phyloP scores from a whole-genome alignment of 2,113 vertebrate genomes.

The Alces alces region DNA sequence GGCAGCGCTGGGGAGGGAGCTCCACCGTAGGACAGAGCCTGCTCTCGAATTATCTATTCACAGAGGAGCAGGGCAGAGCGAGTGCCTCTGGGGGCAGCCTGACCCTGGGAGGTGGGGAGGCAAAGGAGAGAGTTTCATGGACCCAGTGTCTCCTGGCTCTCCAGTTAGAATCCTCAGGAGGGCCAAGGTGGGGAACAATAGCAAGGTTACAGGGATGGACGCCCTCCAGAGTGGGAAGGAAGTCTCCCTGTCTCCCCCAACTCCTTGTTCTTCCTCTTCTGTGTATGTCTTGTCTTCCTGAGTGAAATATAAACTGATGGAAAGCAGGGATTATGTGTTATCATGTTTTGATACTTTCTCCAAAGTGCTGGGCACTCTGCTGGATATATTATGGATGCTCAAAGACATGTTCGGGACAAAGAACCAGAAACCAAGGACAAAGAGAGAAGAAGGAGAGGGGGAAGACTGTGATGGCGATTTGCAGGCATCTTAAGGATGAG shows the following conservation, averaged over 20 bases:
- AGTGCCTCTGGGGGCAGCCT: neutral
- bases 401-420: neutral
- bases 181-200: too few species aligned
- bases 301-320: neutral
- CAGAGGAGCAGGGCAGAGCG: neutral
- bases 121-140: too few species aligned
- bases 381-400: neutral
- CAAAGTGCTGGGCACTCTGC: neutral
- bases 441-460: too few species aligned
- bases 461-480: neutral
- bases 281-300: too few species aligned
- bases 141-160: neutral
- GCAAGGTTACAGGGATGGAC: fast-evolving
- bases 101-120: neutral
- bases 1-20: neutral
- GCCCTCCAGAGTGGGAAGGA: neutral
- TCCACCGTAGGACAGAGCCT: fast-evolving
- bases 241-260: neutral
- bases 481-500: neutral
- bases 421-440: neutral
- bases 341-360: neutral
- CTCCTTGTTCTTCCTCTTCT: neutral
- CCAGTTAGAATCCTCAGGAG: neutral
- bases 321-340: neutral
- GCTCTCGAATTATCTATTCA: neutral